phyloP scores from a whole-genome alignment of 1,140 invertebrate species.

The Phymorhynchus buccinoides region DNA sequence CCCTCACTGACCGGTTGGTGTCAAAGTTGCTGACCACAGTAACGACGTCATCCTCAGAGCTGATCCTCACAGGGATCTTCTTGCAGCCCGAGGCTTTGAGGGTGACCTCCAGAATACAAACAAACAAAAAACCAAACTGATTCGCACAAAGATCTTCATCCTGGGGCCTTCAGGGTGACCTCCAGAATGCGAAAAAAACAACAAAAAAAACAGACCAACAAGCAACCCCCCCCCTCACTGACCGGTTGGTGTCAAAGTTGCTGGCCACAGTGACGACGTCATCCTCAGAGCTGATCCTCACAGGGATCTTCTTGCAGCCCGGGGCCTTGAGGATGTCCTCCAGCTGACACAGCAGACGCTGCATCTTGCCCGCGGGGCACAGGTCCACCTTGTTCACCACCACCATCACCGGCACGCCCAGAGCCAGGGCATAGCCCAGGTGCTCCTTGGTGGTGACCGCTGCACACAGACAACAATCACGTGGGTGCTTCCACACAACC shows the following conservation, averaged over 20 bases:
- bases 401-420: conserved; percentile 98
- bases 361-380: conserved; percentile 96
- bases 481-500: too few species aligned
- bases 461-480: conserved; percentile 40
- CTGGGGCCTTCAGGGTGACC: too few species aligned
- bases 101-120: conserved; percentile 92
- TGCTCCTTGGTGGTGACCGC: conserved; percentile 99
- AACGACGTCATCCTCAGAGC: conserved; percentile 93
- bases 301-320: conserved; percentile 96
- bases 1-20: conserved; percentile 86
- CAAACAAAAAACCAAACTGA: too few species aligned
- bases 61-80: conserved; percentile 97
- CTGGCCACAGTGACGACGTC: conserved; percentile 97
- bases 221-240: conserved; percentile 6
- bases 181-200: too few species aligned
- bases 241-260: conserved; percentile 99
- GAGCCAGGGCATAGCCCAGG: conserved; percentile 92
- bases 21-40: conserved; percentile 98
- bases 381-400: conserved; percentile 99
- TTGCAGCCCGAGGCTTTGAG: conserved; percentile 97
- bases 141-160: too few species aligned
- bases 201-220: neutral
- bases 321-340: conserved; percentile 96
- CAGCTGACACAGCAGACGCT: conserved; percentile 93
- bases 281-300: conserved; percentile 91